Conservation (phyloP, 2,113 vertebrate genomes). For the Corythaixoides concolor region DNA sequence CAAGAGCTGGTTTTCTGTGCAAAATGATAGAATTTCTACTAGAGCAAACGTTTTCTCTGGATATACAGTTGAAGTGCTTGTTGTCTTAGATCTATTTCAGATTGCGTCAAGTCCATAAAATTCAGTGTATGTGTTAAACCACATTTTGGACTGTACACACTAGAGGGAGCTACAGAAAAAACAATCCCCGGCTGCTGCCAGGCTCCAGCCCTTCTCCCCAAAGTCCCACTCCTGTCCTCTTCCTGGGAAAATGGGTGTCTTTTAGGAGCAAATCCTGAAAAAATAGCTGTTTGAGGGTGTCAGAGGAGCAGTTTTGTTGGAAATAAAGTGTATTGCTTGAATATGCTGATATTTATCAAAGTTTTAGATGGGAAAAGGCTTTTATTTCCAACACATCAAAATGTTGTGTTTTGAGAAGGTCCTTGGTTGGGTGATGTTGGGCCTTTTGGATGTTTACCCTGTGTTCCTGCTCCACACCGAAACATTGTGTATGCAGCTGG, state of each 20-base stretch:
- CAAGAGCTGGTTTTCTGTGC: neutral
- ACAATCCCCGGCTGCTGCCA: neutral
- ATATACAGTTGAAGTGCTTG: neutral
- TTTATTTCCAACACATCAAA: neutral
- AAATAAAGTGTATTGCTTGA: neutral
- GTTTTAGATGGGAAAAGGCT: neutral
- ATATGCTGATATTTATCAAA: neutral
- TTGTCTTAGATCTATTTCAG: neutral
- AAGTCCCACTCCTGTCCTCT: neutral
- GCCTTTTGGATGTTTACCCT: neutral
- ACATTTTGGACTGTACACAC: neutral
- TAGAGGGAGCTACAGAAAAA: constrained; percentile 60
- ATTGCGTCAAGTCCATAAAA: rapidly evolving
- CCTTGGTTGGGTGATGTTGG: too few species aligned
- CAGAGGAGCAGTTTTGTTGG: neutral
- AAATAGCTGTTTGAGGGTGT: neutral
- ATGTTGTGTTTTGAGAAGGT: neutral
- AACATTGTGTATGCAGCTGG: neutral
- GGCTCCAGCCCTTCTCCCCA: neutral
- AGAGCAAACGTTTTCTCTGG: neutral
- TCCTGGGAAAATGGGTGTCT: neutral
- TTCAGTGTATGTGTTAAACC: neutral
- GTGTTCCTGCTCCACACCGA: neutral
- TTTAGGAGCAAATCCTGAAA: neutral
- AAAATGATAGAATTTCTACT: neutral